Conservation (phyloP, 92 coral and sea anemone species). For the Plumapathes pennacea region DNA sequence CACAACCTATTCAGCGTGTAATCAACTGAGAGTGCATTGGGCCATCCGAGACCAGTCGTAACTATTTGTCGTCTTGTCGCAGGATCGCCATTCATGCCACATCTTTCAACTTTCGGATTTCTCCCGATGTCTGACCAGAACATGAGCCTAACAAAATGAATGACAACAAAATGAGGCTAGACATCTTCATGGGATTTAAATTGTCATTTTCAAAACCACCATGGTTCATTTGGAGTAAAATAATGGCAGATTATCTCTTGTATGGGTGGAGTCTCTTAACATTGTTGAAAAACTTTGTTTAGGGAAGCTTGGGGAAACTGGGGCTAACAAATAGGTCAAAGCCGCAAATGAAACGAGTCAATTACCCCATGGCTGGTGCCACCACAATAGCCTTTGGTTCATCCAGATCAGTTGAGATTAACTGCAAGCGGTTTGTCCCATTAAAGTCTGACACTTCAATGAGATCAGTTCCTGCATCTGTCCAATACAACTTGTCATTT, state of each 20-base stretch:
- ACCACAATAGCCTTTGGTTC: slow-evolving; percentile 83
- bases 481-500: slow-evolving; percentile 85
- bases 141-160: slow-evolving; percentile 52
- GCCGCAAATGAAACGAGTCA: background rate
- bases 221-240: too few relatives aligned
- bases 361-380: slow-evolving; percentile 78
- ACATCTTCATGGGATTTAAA: too few relatives aligned
- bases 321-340: too few relatives aligned
- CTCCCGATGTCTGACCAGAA: slow-evolving; percentile 83
- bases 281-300: too few relatives aligned
- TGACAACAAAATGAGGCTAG: background rate
- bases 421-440: slow-evolving; percentile 65
- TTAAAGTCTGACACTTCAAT: slow-evolving; percentile 86
- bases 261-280: too few relatives aligned
- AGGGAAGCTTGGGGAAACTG: too few relatives aligned
- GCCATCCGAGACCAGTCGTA: slow-evolving; percentile 61
- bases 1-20: slow-evolving; percentile 55
- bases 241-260: too few relatives aligned
- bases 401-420: slow-evolving; percentile 55
- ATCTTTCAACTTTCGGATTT: slow-evolving; percentile 75
- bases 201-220: too few relatives aligned
- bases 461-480: slow-evolving; percentile 74
- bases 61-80: slow-evolving; percentile 44
- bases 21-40: slow-evolving; percentile 85
- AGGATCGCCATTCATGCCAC: slow-evolving; percentile 82